These are phyloP conservation scores for Leucophenga montana DNA, from an alignment of 2,888 invertebrate species.

Conservation along the genomic window DNA sequence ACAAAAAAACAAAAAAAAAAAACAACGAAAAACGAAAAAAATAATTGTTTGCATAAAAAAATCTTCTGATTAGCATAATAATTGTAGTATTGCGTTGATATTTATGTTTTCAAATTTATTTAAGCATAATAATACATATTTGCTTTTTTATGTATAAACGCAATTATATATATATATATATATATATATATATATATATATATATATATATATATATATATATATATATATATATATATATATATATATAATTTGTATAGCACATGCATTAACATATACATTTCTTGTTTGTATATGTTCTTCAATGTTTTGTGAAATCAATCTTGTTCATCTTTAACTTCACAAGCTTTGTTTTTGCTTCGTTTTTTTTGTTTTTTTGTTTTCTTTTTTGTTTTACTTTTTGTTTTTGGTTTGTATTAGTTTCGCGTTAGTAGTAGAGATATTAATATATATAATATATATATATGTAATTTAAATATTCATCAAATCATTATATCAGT, in stretches of 20 bases:
- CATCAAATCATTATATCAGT: not conserved
- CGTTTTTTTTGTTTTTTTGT: too few species aligned
- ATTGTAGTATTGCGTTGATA: not conserved
- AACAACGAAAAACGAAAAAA: conserved; percentile 3
- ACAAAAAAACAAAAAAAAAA: too few species aligned
- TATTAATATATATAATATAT: too few species aligned
- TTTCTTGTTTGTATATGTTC: conserved; percentile 15
- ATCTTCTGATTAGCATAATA: not conserved
- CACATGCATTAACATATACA: too few species aligned
- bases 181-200: conserved; percentile 42
- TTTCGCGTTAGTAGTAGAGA: too few species aligned
- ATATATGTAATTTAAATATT: not conserved
- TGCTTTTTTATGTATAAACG: not conserved
- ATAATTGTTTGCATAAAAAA: conserved; percentile 14
- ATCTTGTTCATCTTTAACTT: too few species aligned
- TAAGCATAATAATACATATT: too few species aligned
- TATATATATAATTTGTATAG: conserved; percentile 36
- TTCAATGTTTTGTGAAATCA: not conserved
- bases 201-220: not conserved
- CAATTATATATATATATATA: conserved; percentile 1
- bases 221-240: conserved; percentile 41
- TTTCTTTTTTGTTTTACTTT: too few species aligned
- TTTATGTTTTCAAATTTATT: conserved; percentile 30
- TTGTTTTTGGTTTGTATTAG: too few species aligned
- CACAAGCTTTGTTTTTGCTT: too few species aligned